Conservation (phyloP, 2,797 vertebrate species). For the Eospalax fontanierii region DNA sequence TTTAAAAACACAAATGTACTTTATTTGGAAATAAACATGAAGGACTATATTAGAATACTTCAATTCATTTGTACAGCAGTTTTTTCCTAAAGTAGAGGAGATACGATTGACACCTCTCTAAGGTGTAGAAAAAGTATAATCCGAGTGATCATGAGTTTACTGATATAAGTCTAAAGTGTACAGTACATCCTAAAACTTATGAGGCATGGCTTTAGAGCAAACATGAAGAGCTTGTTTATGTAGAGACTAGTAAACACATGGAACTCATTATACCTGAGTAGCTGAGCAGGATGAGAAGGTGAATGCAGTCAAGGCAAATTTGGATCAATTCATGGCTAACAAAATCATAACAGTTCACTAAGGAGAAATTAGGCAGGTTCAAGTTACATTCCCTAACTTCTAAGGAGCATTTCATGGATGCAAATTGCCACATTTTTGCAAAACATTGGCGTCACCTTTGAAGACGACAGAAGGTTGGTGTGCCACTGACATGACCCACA, state of each 20-base stretch:
- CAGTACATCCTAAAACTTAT: conserved; percentile 1
- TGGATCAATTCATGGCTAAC: conserved; percentile 70
- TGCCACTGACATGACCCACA: conserved; percentile 39
- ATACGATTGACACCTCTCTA: background rate
- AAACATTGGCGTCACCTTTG: conserved; percentile 34
- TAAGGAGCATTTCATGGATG: conserved; percentile 61
- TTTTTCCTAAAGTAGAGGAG: conserved; percentile 43
- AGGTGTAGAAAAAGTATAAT: background rate
- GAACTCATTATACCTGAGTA: conserved; percentile 55
- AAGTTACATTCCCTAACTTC: conserved; percentile 58
- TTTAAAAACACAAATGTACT: conserved; percentile 40
- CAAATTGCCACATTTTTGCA: conserved; percentile 55
- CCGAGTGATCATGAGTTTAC: background rate
- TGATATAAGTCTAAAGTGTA: conserved; percentile 36
- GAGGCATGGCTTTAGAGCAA: conserved; percentile 34
- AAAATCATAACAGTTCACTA: conserved; percentile 64
- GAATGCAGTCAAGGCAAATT: conserved; percentile 73
- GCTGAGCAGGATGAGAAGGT: conserved; percentile 65
- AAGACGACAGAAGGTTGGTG: conserved; percentile 31
- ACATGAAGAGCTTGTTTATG: conserved; percentile 60
- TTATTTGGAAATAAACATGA: conserved; percentile 40
- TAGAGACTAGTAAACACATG: conserved; percentile 59
- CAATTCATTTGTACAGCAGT: conserved; percentile 40
- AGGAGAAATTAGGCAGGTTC: conserved; percentile 71
- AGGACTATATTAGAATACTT: conserved; percentile 9